phyloP scores from a whole-genome alignment of 2,888 invertebrate genomes.

The Druceiella hillmani region DNA sequence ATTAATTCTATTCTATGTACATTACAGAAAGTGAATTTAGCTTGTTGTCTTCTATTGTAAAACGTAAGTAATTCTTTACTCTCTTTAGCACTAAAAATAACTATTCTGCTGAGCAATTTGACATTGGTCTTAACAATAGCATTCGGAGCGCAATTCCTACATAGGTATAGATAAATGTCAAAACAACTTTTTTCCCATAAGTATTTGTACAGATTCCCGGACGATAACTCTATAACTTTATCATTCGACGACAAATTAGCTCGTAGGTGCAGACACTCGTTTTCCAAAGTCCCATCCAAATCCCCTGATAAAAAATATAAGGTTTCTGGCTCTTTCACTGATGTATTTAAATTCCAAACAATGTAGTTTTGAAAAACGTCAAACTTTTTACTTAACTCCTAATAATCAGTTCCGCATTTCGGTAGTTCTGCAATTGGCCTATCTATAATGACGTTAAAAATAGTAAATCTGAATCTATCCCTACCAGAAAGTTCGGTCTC shows the following conservation, averaged over 20 bases:
- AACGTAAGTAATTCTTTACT: no score
- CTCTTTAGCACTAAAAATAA: no score
- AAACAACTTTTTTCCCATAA: no score
- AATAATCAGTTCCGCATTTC: slow-evolving; percentile 9
- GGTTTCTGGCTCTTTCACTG: slow-evolving; percentile 7
- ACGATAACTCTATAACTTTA: slow-evolving; percentile 8
- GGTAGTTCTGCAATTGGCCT: slow-evolving; percentile 10
- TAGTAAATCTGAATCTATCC: slow-evolving; percentile 8
- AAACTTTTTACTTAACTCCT: slow-evolving; percentile 9
- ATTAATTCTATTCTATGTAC: slow-evolving; percentile 7
- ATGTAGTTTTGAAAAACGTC: not conserved
- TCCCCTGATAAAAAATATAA: no score
- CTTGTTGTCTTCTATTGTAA: slow-evolving; percentile 9
- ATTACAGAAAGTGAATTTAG: slow-evolving; percentile 10
- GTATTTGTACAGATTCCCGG: slow-evolving; percentile 8
- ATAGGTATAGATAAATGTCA: no score
- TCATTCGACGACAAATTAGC: slow-evolving; percentile 2
- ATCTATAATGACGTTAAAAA: slow-evolving; percentile 10
- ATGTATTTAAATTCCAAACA: not conserved
- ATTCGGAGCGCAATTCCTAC: no score
- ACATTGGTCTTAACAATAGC: no score
- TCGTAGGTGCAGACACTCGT: no score
- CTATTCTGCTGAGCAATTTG: no score
- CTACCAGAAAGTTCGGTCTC: slow-evolving; percentile 10
- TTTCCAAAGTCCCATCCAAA: no score